Percentiles rank a stretch among this genome's conserved stretches.
phyloP scores from a whole-genome alignment of 1,140 invertebrate genomes.

The Zaprionus taronus region DNA sequence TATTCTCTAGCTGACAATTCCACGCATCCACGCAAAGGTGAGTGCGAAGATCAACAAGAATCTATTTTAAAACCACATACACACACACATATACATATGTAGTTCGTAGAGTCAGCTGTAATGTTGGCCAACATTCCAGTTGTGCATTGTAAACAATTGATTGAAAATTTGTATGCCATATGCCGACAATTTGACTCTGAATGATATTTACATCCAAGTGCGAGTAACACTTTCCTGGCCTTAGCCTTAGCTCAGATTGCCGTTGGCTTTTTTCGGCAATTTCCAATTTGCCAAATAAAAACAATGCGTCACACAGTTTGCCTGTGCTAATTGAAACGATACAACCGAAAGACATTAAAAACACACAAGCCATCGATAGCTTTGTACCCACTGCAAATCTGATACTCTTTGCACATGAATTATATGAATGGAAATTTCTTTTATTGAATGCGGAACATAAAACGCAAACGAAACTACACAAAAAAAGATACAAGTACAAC shows the following conservation, averaged over 20 bases:
- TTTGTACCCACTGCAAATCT: not conserved
- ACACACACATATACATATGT: not conserved
- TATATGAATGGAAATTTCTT: not conserved
- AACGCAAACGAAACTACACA: not conserved
- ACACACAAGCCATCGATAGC: not conserved
- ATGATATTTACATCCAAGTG: conserved; percentile 61
- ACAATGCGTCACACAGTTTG: conserved; percentile 69
- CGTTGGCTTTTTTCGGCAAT: conserved; percentile 45
- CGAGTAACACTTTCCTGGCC: conserved; percentile 44
- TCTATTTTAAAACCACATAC: conserved; percentile 32
- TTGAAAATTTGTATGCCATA: conserved; percentile 52
- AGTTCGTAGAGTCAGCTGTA: conserved; percentile 44
- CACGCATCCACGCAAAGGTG: conserved; percentile 32
- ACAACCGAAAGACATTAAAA: conserved; percentile 44
- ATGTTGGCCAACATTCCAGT: conserved; percentile 50
- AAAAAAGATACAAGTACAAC: no score
- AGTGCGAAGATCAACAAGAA: conserved; percentile 31
- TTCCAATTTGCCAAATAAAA: conserved; percentile 71
- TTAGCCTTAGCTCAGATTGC: conserved; percentile 27
- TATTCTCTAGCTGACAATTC: conserved; percentile 16
- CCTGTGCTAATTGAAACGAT: conserved; percentile 66
- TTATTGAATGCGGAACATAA: not conserved
- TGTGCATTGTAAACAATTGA: conserved; percentile 63
- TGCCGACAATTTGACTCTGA: conserved; percentile 51
- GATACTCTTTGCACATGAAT: conserved; percentile 25